Evolutionary conservation across 2,888 invertebrate species (phyloP).

Genomic region (Drosophila recens): DNA sequence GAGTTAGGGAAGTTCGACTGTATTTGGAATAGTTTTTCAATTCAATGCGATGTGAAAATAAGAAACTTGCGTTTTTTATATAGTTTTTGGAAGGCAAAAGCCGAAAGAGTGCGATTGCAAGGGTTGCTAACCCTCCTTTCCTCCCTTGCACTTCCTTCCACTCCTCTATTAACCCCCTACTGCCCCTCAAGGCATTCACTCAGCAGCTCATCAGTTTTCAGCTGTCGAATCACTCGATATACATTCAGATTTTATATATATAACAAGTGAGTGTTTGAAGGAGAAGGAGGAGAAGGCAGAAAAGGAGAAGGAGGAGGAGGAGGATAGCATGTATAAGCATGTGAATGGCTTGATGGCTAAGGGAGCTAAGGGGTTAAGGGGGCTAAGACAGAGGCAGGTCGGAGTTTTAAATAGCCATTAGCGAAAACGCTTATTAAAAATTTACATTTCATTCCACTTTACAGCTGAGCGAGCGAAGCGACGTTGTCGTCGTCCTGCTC

Average conservation of each 20-base stretch:
- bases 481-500: conserved; percentile 26
- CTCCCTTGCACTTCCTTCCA: neutral
- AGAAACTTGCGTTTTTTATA: conserved; percentile 70
- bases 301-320: too few species aligned
- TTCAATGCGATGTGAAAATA: conserved; percentile 75
- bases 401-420: conserved; percentile 84
- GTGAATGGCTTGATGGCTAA: conserved; percentile 12
- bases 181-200: neutral
- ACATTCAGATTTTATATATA: conserved; percentile 37
- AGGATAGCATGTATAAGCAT: conserved; percentile 42
- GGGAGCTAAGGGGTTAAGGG: neutral
- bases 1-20: too few species aligned
- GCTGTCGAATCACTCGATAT: conserved; percentile 69
- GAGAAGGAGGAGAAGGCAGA: neutral
- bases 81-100: neutral
- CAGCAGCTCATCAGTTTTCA: conserved; percentile 47
- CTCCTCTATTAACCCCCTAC: neutral
- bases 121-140: neutral
- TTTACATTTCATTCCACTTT: conserved; percentile 84
- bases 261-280: conserved; percentile 20
- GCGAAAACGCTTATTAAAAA: conserved; percentile 85
- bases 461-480: conserved; percentile 44
- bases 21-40: conserved; percentile 73
- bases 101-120: neutral
- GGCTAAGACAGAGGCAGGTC: conserved; percentile 44